Conservation (phyloP, 37 sponge, comb jelly and placozoan species). For the Eunapius fragilis region DNA sequence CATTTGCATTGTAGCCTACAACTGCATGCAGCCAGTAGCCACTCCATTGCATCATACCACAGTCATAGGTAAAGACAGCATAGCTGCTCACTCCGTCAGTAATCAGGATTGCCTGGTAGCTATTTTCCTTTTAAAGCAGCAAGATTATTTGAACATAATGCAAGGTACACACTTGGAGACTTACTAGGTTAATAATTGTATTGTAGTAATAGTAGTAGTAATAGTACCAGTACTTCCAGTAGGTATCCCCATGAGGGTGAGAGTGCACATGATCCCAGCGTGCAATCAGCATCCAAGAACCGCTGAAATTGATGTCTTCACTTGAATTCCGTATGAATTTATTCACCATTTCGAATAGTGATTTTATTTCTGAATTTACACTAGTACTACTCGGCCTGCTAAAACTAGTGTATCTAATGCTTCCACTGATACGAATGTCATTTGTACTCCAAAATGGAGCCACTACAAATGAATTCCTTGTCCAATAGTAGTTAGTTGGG, state of each 20-base stretch:
- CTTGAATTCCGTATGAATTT: background rate
- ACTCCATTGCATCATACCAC: constrained; percentile 63
- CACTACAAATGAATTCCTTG: constrained; percentile 2
- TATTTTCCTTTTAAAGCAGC: no score
- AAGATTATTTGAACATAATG: no score
- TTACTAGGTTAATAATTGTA: background rate
- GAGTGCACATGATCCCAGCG: constrained; percentile 44
- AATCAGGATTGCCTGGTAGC: constrained; percentile 46
- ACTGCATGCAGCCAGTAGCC: constrained; percentile 13
- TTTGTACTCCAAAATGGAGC: constrained; percentile 35
- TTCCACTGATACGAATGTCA: constrained; percentile 16
- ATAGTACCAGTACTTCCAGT: constrained; percentile 2
- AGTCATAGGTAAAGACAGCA: constrained; percentile 70
- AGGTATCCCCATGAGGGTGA: constrained; percentile 44
- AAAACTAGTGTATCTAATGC: constrained; percentile 2
- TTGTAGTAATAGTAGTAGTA: background rate
- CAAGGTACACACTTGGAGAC: no score
- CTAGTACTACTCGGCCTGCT: no score
- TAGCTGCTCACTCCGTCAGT: constrained; percentile 59
- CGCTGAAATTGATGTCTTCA: constrained; percentile 3
- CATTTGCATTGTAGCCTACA: constrained; percentile 51
- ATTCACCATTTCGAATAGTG: constrained; percentile 9
- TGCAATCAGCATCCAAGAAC: constrained; percentile 38
- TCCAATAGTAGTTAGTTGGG: background rate
- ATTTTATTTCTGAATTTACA: no score